Conservation (phyloP, 2,888 invertebrate species). For the Scaptodrosophila latifasciaeformis region DNA sequence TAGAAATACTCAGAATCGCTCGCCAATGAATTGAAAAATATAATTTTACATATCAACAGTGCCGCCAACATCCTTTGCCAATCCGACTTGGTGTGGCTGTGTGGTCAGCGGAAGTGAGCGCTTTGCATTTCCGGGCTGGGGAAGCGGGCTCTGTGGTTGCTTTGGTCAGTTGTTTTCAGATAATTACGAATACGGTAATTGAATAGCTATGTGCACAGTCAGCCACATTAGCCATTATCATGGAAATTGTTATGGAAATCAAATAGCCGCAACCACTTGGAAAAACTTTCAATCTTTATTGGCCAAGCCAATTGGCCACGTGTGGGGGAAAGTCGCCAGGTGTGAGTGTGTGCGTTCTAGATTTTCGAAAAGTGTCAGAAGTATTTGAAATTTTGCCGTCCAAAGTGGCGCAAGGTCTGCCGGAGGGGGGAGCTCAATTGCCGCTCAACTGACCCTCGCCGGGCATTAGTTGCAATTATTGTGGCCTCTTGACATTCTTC, state of each 20-base stretch:
- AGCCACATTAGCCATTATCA: slow-evolving; percentile 25
- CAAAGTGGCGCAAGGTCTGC: slow-evolving; percentile 13
- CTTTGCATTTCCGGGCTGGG: slow-evolving; percentile 49
- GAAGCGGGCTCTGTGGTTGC: not conserved
- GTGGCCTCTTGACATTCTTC: slow-evolving; percentile 67
- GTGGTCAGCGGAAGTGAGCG: slow-evolving; percentile 40
- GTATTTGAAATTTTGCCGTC: slow-evolving; percentile 16
- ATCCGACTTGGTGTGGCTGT: not conserved
- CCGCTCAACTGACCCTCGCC: slow-evolving; percentile 46
- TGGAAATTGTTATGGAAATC: slow-evolving; percentile 17
- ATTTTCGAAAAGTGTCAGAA: too few relatives aligned
- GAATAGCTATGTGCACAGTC: slow-evolving; percentile 28
- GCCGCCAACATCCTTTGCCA: slow-evolving; percentile 37
- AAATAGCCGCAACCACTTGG: slow-evolving; percentile 15
- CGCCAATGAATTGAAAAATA: slow-evolving; percentile 15
- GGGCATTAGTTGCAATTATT: slow-evolving; percentile 64
- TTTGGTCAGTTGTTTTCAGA: slow-evolving; percentile 5
- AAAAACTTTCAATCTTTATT: slow-evolving; percentile 37
- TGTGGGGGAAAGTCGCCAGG: too few relatives aligned
- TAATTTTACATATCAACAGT: slow-evolving; percentile 26
- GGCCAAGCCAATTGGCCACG: slow-evolving; percentile 33
- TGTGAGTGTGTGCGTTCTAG: too few relatives aligned
- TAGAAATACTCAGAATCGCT: slow-evolving; percentile 15
- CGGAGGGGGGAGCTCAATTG: not conserved
- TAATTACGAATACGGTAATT: slow-evolving; percentile 36